Evolutionary conservation across 1,140 invertebrate genomes (phyloP).

Genomic region (Apis laboriosa): DNA sequence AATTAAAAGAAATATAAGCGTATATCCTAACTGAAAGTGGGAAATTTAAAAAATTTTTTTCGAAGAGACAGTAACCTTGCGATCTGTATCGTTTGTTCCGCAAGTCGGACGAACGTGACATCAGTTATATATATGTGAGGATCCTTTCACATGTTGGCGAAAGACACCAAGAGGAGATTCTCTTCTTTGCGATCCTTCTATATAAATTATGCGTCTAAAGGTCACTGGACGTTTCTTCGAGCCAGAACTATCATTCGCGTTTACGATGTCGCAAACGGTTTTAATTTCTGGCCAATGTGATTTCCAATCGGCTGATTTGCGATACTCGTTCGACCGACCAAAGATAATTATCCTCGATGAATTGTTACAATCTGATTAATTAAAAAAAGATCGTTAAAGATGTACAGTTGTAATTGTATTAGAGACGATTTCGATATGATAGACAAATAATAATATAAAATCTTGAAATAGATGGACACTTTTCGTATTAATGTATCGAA

Average conservation of each 20-base stretch:
- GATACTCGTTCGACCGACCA: background rate
- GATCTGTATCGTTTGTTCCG: conserved; percentile 49
- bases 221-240: conserved; percentile 67
- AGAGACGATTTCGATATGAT: background rate
- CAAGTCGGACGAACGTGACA: conserved; percentile 4
- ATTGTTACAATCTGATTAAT: background rate
- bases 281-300: conserved; percentile 44
- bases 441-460: background rate
- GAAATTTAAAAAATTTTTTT: conserved; percentile 30
- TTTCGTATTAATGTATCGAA: too few species aligned
- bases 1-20: too few species aligned
- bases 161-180: conserved; percentile 37
- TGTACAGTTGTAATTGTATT: too few species aligned
- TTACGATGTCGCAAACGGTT: conserved; percentile 37
- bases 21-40: background rate
- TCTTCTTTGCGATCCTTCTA: conserved; percentile 53
- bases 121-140: conserved; percentile 34
- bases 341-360: conserved; percentile 7
- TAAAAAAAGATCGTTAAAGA: background rate
- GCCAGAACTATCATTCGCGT: conserved; percentile 59
- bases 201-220: conserved; percentile 72
- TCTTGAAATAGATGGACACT: too few species aligned
- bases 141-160: conserved; percentile 64
- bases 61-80: conserved; percentile 31
- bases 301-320: conserved; percentile 20